Evolutionary conservation across 2,797 vertebrate species (phyloP).

Genomic region (Poeciliopsis gracilis): DNA sequence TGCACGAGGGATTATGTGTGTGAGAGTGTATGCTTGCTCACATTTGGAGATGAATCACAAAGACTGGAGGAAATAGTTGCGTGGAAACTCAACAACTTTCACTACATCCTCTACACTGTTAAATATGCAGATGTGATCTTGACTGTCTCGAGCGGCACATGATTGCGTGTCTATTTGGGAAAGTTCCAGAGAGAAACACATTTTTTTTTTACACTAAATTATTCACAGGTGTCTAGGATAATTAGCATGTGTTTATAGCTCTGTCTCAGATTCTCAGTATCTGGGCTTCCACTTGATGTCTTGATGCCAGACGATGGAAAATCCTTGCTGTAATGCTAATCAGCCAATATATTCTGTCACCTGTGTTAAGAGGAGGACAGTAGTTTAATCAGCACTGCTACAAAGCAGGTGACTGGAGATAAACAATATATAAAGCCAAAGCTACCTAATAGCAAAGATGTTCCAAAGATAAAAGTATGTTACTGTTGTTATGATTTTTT

Average conservation of each 20-base stretch:
- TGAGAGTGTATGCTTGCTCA: constrained; percentile 42
- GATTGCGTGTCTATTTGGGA: constrained; percentile 14
- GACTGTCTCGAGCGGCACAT: constrained; percentile 26
- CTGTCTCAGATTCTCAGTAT: constrained; percentile 52
- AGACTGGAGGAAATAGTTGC: constrained; percentile 54
- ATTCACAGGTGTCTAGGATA: constrained; percentile 69
- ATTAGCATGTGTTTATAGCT: constrained; percentile 72
- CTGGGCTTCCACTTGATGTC: constrained; percentile 41
- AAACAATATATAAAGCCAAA: constrained; percentile 11
- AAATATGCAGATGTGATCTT: constrained; percentile 56
- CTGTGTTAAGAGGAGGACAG: constrained; percentile 30
- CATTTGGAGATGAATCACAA: constrained; percentile 67
- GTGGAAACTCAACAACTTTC: constrained; percentile 67
- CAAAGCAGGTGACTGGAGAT: constrained; percentile 11
- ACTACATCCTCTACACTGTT: constrained; percentile 41
- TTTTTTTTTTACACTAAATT: constrained; percentile 56
- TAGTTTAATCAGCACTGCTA: constrained; percentile 38
- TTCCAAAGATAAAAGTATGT: background rate
- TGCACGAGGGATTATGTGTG: constrained; percentile 42
- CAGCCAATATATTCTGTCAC: constrained; percentile 43
- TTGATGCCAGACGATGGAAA: constrained; percentile 49
- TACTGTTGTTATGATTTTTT: background rate
- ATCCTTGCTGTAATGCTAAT: constrained; percentile 46
- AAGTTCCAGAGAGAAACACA: constrained; percentile 13
- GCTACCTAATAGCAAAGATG: constrained; percentile 2